phyloP scores from a whole-genome alignment of 2,888 invertebrate species.

The Dione vanillae region DNA sequence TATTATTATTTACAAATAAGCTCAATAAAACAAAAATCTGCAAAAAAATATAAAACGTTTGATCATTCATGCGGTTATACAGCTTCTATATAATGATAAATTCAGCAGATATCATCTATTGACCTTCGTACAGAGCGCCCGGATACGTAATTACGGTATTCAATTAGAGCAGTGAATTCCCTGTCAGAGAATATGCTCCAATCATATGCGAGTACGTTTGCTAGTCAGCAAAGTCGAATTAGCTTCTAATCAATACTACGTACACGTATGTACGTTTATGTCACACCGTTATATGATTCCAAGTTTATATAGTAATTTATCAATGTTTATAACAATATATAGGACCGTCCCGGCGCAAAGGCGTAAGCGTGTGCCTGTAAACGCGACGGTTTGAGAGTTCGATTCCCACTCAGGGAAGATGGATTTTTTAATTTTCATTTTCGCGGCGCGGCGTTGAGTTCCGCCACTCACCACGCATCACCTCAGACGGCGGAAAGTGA shows the following conservation, averaged over 20 bases:
- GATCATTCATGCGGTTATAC: not conserved
- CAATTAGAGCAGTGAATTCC: conserved; percentile 39
- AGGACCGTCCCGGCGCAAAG: no score
- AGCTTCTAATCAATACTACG: conserved; percentile 40
- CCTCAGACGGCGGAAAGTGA: no score
- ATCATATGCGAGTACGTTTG: conserved; percentile 30
- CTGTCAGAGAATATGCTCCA: conserved; percentile 29
- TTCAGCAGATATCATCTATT: conserved; percentile 15
- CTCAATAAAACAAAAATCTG: not conserved
- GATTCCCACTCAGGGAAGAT: no score
- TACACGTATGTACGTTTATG: not conserved
- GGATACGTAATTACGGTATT: conserved; percentile 38
- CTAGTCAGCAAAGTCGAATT: conserved; percentile 40
- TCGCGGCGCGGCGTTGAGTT: no score
- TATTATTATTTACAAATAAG: no score
- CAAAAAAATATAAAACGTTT: not conserved
- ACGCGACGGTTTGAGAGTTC: no score
- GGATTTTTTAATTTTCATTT: no score
- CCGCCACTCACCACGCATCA: no score
- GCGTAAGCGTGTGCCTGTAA: no score
- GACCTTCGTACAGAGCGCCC: conserved; percentile 28
- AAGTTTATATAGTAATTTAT: not conserved
- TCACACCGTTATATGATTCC: not conserved
- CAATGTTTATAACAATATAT: no score
- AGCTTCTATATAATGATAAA: conserved; percentile 2